Percentiles rank a stretch among this genome's conserved stretches.
These are phyloP conservation scores for Craterocephalus amniculus DNA, from an alignment of 2,797 vertebrate species.

Conservation along the genomic window DNA sequence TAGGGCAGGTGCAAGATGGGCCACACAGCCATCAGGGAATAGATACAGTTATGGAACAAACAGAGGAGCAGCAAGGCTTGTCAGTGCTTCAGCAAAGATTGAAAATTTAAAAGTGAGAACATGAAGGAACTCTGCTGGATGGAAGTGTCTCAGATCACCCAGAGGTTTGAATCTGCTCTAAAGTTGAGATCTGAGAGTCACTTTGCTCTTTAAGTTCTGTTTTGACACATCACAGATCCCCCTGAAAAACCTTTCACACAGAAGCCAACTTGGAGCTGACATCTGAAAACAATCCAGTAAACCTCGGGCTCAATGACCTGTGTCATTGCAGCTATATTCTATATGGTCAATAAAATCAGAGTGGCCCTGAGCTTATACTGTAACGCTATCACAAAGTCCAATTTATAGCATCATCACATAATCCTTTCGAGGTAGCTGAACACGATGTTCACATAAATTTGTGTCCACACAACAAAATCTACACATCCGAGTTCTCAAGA, in stretches of 20 bases:
- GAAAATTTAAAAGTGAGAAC: constrained; percentile 29
- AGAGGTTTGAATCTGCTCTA: constrained; percentile 8
- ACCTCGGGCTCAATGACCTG: constrained; percentile 59
- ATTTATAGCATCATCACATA: constrained; percentile 59
- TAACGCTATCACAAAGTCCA: constrained; percentile 51
- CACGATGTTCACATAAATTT: constrained; percentile 53
- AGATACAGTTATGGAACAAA: constrained; percentile 45
- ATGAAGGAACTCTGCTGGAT: constrained; percentile 11
- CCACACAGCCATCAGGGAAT: constrained; percentile 33
- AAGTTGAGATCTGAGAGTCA: neutral
- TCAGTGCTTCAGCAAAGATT: constrained; percentile 29
- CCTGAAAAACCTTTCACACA: constrained; percentile 26
- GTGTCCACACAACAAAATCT: constrained; percentile 57
- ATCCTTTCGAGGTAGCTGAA: constrained; percentile 52
- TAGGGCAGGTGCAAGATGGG: constrained; percentile 50
- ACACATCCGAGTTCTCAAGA: constrained; percentile 45
- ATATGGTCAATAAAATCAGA: constrained; percentile 69
- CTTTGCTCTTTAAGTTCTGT: no score
- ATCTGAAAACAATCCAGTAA: constrained; percentile 50
- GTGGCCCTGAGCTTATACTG: constrained; percentile 41
- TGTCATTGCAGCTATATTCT: constrained; percentile 57
- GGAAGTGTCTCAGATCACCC: constrained; percentile 5
- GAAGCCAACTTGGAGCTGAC: constrained; percentile 50
- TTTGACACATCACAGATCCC: constrained; percentile 13
- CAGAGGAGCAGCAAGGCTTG: constrained; percentile 23